Evolutionary conservation across 2,888 invertebrate genomes (phyloP).

Genomic region (Temnothorax unifasciatus): DNA sequence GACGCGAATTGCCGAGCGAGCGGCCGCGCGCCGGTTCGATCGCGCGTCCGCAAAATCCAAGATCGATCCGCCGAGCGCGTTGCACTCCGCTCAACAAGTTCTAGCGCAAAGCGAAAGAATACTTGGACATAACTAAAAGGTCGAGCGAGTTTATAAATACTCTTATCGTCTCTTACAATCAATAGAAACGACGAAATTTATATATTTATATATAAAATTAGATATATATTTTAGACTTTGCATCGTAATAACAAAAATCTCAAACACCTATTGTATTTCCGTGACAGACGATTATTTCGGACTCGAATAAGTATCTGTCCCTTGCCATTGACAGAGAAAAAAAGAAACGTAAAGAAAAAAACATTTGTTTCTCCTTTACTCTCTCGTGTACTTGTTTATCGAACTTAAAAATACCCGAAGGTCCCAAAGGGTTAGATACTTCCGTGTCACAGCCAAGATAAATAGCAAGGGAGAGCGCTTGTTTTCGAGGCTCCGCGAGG

Average conservation of each 20-base stretch:
- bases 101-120: neutral
- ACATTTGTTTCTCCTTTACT: neutral
- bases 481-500: constrained; percentile 32
- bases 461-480: constrained; percentile 40
- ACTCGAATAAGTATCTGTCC: neutral
- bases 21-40: neutral
- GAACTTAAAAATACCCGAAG: constrained; percentile 42
- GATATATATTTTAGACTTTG: neutral
- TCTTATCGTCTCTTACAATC: neutral
- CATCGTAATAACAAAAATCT: neutral
- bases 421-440: constrained; percentile 49
- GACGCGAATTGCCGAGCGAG: constrained; percentile 17
- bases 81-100: neutral
- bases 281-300: neutral
- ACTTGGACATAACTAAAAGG: neutral
- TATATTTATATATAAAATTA: too few relatives aligned
- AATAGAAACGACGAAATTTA: neutral
- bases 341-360: neutral
- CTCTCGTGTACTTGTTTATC: constrained; percentile 24
- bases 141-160: neutral
- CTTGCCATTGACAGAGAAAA: neutral
- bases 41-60: neutral
- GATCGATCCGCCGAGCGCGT: constrained; percentile 3
- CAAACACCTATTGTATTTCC: neutral
- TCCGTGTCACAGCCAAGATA: constrained; percentile 41